These are phyloP conservation scores for Ara ararauna DNA, from an alignment of 2,797 vertebrate species.

Conservation along the genomic window DNA sequence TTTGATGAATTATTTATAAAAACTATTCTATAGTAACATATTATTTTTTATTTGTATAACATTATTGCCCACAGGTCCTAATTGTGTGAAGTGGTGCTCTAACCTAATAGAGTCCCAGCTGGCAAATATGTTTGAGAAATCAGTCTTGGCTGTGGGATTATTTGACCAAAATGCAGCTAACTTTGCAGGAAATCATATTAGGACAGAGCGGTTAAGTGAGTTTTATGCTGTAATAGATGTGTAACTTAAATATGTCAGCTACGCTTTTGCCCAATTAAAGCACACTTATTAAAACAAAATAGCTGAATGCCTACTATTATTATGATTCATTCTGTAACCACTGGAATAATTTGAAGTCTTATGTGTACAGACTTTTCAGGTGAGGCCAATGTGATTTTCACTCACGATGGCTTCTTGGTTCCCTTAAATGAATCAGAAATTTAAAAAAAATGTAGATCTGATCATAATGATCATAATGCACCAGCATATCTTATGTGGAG, in stretches of 20 bases:
- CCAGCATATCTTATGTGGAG: neutral
- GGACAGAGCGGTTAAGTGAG: neutral
- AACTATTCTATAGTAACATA: neutral
- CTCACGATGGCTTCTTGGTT: neutral
- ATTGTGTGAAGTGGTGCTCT: neutral
- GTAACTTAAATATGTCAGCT: neutral
- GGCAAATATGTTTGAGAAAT: conserved; percentile 12
- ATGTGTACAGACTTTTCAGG: neutral
- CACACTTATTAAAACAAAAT: neutral
- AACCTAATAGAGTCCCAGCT: conserved; percentile 37
- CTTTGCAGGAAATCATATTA: neutral
- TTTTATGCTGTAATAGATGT: neutral
- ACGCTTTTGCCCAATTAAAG: conserved; percentile 15
- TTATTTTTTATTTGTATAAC: conserved; percentile 25
- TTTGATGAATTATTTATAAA: conserved; percentile 17
- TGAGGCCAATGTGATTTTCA: neutral
- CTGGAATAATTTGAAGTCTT: neutral
- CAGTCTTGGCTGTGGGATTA: neutral
- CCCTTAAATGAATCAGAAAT: neutral
- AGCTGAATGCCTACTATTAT: neutral
- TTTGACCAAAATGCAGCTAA: conserved; percentile 21
- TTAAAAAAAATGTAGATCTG: neutral
- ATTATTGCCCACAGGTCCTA: neutral
- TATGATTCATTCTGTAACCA: neutral
- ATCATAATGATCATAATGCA: neutral